phyloP scores from a whole-genome alignment of 2,113 vertebrate species.

The Merops nubicus region DNA sequence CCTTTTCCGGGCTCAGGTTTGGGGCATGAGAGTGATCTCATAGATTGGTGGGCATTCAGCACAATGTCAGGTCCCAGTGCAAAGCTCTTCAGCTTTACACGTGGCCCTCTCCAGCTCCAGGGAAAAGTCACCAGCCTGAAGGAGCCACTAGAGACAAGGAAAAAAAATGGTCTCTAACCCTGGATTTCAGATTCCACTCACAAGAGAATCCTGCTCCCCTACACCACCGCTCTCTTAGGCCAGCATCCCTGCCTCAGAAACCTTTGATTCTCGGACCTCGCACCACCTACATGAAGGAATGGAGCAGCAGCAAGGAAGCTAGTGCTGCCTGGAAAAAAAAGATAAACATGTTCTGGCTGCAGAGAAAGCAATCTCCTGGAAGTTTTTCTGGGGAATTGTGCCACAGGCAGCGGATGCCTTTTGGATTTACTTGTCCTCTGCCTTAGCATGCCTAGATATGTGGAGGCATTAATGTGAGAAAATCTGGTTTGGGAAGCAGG shows the following conservation, averaged over 20 bases:
- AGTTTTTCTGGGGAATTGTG: neutral
- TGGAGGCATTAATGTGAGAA: neutral
- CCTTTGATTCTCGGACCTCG: neutral
- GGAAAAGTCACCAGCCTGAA: neutral
- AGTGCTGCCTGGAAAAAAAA: neutral
- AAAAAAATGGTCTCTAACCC: neutral
- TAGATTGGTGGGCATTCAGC: fast-evolving
- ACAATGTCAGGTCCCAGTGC: neutral
- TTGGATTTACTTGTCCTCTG: neutral
- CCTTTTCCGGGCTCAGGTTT: neutral
- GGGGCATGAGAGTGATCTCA: neutral
- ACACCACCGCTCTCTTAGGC: fast-evolving
- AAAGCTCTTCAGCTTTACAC: neutral
- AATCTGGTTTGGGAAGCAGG: neutral
- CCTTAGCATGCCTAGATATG: neutral
- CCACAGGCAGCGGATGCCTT: neutral
- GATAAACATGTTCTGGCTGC: neutral
- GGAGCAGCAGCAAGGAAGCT: neutral
- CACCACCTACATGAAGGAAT: neutral
- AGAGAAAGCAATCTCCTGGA: neutral
- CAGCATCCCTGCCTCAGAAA: neutral
- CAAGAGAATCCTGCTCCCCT: neutral
- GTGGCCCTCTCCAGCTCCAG: neutral
- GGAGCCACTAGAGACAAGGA: neutral
- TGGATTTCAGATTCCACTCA: neutral